Conservation (phyloP, 2,797 vertebrate genomes). For the Pteronotus mesoamericanus region DNA sequence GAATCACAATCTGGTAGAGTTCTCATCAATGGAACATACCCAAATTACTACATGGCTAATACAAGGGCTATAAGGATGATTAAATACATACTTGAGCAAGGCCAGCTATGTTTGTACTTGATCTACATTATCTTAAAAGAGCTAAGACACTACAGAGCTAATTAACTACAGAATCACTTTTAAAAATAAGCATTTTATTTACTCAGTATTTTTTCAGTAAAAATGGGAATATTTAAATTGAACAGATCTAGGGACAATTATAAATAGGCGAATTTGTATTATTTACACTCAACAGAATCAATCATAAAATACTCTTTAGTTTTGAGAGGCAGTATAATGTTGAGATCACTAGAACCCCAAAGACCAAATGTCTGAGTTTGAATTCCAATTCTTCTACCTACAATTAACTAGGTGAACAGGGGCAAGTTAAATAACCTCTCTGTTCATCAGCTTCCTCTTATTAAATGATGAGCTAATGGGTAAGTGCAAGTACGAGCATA, state of each 20-base stretch:
- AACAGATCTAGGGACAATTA: constrained; percentile 18
- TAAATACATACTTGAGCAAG: constrained; percentile 16
- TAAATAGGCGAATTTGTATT: neutral
- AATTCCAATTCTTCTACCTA: neutral
- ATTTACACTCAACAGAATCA: neutral
- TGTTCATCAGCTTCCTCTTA: neutral
- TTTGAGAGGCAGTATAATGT: constrained; percentile 2
- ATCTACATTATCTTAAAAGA: neutral
- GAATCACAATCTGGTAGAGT: neutral
- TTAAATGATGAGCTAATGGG: neutral
- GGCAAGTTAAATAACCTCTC: neutral
- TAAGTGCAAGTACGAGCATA: neutral
- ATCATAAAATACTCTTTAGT: neutral
- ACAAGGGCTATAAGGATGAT: neutral
- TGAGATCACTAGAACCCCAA: neutral
- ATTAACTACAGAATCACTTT: neutral
- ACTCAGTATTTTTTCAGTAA: neutral
- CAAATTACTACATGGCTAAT: neutral
- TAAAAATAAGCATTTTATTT: constrained; percentile 1
- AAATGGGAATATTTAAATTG: neutral
- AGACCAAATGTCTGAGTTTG: neutral
- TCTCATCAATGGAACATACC: neutral
- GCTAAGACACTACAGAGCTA: neutral
- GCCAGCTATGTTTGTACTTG: neutral
- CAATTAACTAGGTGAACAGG: neutral